Evolutionary conservation across 2,888 invertebrate genomes (phyloP), one percentile per base, ranked within the genome.

Genomic region (Plebejus anna): DNA sequence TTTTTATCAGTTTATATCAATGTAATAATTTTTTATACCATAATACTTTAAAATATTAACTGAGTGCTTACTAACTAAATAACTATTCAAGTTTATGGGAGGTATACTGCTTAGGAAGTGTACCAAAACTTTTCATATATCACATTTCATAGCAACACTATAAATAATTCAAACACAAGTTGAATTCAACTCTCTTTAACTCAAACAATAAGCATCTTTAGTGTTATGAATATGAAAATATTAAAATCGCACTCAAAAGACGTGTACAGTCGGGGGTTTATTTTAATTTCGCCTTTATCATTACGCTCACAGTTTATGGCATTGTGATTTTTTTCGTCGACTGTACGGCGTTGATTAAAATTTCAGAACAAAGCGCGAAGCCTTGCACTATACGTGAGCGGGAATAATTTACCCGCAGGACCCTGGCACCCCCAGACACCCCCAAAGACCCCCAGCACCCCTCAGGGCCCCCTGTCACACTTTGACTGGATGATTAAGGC

Each of bases 331-430:
- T 79, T 78, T 75, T 80, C 79, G 78, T 77, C 75, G 75, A 77
- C 76, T 78, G 79, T 82, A 79, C 79, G 80, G 80, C 77, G 81
- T 83, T 89, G 89, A 92, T 92, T 92, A 92, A 91, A 91, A 91
- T 89, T 90, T 89, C 88, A 88, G 85, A 84, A 89, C 89, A 89
- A 90, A 89, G 87, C 86, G 82, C 79, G 87, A 87, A 89, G 88
- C 88, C 82, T 83, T 55, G 83, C 83, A 82, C 73, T 81, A 84
- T 84, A 89, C 93, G 92, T 93, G 93, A 86, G 89, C 84, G 80
- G 83, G 92, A 91, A 93, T 93, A 93, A 91, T 90, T 91, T 88
- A 88, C 84, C 85, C 83, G 83, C 82, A 82, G 87, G 87, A 87
- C 84, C 88, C 88, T 88, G 88, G 86, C 83, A 86, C 86, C 72